These are phyloP conservation scores for Idaea aversata DNA, from an alignment of 2,888 invertebrate genomes.

Conservation along the genomic window DNA sequence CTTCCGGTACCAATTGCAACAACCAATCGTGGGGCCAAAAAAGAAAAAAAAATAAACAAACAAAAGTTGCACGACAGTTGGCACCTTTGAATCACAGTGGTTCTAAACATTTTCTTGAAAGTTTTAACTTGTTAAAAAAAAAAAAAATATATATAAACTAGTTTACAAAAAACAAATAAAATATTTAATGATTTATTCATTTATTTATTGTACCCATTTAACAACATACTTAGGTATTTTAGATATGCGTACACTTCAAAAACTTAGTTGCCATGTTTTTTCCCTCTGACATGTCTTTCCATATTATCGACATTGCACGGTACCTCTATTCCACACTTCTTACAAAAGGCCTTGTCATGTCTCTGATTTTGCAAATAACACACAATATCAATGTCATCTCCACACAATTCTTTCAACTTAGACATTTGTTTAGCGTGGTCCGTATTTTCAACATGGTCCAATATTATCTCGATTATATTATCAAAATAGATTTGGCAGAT, in stretches of 20 bases:
- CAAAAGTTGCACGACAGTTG: too few species aligned
- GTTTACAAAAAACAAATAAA: not conserved
- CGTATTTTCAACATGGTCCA: constrained; percentile 46
- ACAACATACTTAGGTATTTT: too few species aligned
- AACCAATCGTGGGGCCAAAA: too few species aligned
- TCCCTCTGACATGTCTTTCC: constrained; percentile 46
- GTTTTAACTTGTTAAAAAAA: not conserved
- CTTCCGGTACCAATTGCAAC: too few species aligned
- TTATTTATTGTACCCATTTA: too few species aligned
- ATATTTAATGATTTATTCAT: too few species aligned
- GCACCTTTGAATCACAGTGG: too few species aligned
- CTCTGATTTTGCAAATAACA: constrained; percentile 46
- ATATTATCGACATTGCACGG: constrained; percentile 50
- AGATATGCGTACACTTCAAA: not conserved
- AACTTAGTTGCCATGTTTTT: constrained; percentile 24
- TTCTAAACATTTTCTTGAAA: too few species aligned
- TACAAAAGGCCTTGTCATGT: constrained; percentile 47
- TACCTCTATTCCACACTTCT: constrained; percentile 42
- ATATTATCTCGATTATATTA: constrained; percentile 47
- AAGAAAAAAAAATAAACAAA: too few species aligned
- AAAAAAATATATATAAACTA: too few species aligned
- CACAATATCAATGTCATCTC: constrained; percentile 46
- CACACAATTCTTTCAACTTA: constrained; percentile 42
- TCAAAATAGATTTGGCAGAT: constrained; percentile 49
- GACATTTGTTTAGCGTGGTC: constrained; percentile 36